Evolutionary conservation across 2,113 vertebrate species (phyloP).

Genomic region (Myiopsitta monachus): DNA sequence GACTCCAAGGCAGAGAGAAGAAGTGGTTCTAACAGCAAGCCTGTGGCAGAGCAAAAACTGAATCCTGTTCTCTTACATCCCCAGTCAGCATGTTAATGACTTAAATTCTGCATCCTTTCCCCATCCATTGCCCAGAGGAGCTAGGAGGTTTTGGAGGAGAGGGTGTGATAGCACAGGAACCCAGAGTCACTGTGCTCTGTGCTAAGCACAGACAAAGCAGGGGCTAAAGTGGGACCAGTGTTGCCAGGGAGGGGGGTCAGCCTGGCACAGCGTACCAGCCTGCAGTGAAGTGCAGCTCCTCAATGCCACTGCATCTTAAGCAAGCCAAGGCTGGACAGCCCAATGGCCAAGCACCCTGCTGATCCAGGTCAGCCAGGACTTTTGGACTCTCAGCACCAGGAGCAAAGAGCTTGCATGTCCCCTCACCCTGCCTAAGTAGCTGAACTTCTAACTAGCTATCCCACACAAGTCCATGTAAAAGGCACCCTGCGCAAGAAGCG

Average conservation of each 20-base stretch:
- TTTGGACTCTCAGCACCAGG: not conserved
- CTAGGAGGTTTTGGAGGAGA: not conserved
- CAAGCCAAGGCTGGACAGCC: not conserved
- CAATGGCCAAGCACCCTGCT: not conserved
- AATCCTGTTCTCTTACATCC: constrained; percentile 16
- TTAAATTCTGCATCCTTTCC: constrained; percentile 35
- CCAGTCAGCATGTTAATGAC: constrained; percentile 13
- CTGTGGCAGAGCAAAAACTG: constrained; percentile 3
- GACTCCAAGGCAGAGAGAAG: not conserved
- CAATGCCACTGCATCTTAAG: not conserved
- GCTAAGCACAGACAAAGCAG: not conserved
- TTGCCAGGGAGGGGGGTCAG: not conserved
- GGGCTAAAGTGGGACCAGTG: not conserved
- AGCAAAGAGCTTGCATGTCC: not conserved
- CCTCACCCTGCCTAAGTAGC: not conserved
- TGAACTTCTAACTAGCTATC: not conserved
- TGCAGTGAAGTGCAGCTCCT: not conserved
- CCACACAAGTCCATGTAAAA: not conserved
- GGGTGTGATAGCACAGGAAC: not conserved
- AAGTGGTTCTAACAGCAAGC: not conserved
- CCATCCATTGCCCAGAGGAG: not conserved
- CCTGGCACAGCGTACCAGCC: not conserved
- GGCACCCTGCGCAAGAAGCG: not conserved
- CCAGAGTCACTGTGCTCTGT: fast-evolving
- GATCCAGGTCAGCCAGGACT: not conserved